phyloP scores from a whole-genome alignment of 2,888 invertebrate species.

The Lasius fuliginosus region DNA sequence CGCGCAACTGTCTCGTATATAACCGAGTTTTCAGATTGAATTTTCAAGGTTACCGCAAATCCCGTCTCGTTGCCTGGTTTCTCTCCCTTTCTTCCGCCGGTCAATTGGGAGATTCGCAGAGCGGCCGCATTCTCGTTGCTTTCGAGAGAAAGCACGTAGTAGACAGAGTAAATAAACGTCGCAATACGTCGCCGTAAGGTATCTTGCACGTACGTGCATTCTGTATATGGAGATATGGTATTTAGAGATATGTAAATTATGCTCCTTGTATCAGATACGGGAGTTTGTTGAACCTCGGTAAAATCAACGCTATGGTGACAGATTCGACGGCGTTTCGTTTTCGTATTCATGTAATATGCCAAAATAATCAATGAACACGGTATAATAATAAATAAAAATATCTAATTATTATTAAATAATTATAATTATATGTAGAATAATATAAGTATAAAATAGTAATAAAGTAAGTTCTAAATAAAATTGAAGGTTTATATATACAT shows the following conservation, averaged over 20 bases:
- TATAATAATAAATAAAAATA: neutral
- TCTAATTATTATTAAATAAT: neutral
- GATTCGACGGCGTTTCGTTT: neutral
- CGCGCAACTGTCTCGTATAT: conserved; percentile 48
- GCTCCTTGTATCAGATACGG: neutral
- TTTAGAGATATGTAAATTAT: conserved; percentile 38
- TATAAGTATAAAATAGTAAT: neutral
- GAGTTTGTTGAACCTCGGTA: neutral
- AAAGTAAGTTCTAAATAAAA: neutral
- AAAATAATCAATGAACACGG: neutral
- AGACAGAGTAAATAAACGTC: conserved; percentile 44
- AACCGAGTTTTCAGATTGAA: conserved; percentile 76
- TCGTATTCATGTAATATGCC: neutral
- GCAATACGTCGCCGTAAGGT: conserved; percentile 24
- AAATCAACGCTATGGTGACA: neutral
- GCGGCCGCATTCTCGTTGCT: conserved; percentile 24
- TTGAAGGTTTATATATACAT: neutral
- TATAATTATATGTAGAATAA: neutral
- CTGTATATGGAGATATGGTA: neutral
- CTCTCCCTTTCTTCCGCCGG: conserved; percentile 48
- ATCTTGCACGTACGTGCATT: conserved; percentile 27
- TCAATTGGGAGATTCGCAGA: conserved; percentile 37
- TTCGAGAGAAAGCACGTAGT: conserved; percentile 40
- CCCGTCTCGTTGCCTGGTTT: conserved; percentile 37
- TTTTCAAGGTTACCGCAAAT: conserved; percentile 72